These are phyloP conservation scores for Bruchidius siliquastri DNA, from an alignment of 2,888 invertebrate genomes.

Conservation along the genomic window DNA sequence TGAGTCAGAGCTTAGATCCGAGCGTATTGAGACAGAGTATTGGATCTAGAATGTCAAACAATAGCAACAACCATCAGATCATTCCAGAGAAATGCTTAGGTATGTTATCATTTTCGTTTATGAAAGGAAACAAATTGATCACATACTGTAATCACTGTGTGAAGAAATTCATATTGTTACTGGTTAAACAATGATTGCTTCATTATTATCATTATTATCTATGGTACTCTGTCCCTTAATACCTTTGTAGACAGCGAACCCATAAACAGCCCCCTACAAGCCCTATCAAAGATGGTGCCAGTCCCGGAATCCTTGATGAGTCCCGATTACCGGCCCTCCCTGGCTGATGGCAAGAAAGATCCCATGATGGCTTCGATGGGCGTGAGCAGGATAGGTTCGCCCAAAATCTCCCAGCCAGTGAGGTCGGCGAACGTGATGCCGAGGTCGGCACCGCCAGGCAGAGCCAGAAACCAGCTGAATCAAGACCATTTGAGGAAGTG, in stretches of 20 bases:
- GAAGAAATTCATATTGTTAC: too few species aligned
- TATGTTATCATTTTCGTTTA: constrained; percentile 23
- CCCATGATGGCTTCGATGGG: constrained; percentile 12
- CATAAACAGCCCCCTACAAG: constrained; percentile 62
- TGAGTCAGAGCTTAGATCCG: constrained; percentile 63
- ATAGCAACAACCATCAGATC: constrained; percentile 25
- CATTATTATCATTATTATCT: too few species aligned
- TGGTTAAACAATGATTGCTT: too few species aligned
- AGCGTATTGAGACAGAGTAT: constrained; percentile 50
- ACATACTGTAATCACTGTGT: too few species aligned
- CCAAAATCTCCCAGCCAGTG: not conserved
- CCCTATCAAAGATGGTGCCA: constrained; percentile 81
- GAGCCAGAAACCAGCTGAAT: constrained; percentile 16
- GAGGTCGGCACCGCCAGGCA: constrained; percentile 3
- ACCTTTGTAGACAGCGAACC: constrained; percentile 35
- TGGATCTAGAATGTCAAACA: constrained; percentile 27
- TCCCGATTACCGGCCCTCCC: constrained; percentile 61
- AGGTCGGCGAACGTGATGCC: not conserved
- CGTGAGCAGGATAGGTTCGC: not conserved
- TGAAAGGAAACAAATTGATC: too few species aligned
- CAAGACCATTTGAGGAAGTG: constrained; percentile 20
- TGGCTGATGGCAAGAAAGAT: constrained; percentile 24
- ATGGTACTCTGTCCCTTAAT: too few species aligned
- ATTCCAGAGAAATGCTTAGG: constrained; percentile 37
- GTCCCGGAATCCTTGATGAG: constrained; percentile 85